Conservation (phyloP, 2,888 invertebrate genomes). For the Troides oblongomaculatus region DNA sequence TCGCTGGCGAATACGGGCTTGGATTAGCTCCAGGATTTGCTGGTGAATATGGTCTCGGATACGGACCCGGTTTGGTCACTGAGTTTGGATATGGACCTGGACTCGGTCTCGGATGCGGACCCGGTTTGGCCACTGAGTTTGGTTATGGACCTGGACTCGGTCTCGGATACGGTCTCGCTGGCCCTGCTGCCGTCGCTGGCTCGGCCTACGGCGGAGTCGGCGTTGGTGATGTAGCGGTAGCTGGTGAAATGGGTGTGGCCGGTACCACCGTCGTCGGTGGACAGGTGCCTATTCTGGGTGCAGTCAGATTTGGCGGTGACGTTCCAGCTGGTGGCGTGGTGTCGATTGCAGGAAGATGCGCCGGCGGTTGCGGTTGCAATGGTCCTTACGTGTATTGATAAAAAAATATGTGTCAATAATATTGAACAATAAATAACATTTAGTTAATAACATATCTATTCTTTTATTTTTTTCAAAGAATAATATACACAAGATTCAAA, state of each 20-base stretch:
- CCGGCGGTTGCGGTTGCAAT: constrained; percentile 25
- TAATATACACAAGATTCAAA: too few species aligned
- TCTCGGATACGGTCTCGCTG: constrained; percentile 17
- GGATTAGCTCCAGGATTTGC: constrained; percentile 62
- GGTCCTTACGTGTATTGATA: constrained; percentile 4
- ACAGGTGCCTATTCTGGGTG: constrained; percentile 43
- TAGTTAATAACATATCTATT: too few species aligned
- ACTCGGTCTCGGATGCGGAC: neutral
- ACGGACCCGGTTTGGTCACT: neutral
- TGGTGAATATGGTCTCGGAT: constrained; percentile 43
- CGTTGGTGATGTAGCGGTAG: constrained; percentile 37
- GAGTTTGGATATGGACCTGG: neutral
- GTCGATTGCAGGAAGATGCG: constrained; percentile 32
- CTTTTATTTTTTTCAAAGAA: too few species aligned
- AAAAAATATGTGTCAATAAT: neutral
- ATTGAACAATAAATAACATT: too few species aligned
- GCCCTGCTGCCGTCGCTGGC: constrained; percentile 17
- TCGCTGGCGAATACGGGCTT: constrained; percentile 60
- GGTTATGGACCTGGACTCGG: constrained; percentile 6
- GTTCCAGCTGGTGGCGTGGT: constrained; percentile 42
- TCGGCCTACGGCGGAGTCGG: constrained; percentile 40
- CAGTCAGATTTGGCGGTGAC: constrained; percentile 44
- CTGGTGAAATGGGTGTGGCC: constrained; percentile 40
- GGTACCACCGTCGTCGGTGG: constrained; percentile 43
- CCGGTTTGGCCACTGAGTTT: neutral